Conservation (phyloP, 2,888 invertebrate genomes). For the Amaurobius ferox region DNA sequence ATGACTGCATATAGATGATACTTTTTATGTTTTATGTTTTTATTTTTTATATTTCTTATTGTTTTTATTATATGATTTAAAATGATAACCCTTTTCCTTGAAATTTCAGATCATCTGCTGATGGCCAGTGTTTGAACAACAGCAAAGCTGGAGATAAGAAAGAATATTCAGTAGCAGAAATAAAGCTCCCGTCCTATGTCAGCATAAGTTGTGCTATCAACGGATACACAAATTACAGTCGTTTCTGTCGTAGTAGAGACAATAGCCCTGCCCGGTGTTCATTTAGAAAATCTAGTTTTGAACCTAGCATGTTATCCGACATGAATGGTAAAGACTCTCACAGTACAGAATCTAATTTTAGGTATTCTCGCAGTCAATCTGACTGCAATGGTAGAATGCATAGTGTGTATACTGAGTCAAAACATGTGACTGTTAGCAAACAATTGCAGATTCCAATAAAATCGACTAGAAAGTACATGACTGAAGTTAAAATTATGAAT, state of each 20-base stretch:
- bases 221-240: constrained; percentile 90
- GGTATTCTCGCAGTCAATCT: constrained; percentile 52
- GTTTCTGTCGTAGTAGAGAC: constrained; percentile 84
- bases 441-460: constrained; percentile 62
- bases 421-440: constrained; percentile 55
- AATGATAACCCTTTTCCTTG: not conserved
- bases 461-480: constrained; percentile 44
- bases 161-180: constrained; percentile 63
- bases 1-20: too few relatives aligned
- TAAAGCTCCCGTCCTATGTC: constrained; percentile 85
- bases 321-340: constrained; percentile 26
- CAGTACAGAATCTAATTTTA: not conserved
- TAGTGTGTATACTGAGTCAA: constrained; percentile 59
- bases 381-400: constrained; percentile 57
- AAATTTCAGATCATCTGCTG: not conserved
- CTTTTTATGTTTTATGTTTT: too few relatives aligned
- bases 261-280: constrained; percentile 76
- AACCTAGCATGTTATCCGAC: constrained; percentile 49
- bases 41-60: not conserved
- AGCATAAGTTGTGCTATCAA: constrained; percentile 93
- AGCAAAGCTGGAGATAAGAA: constrained; percentile 19
- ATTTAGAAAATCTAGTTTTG: constrained; percentile 70
- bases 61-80: not conserved
- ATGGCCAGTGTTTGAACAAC: constrained; percentile 23
- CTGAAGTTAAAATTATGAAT: constrained; percentile 36